Base-by-base conservation (phyloP, 2,888 invertebrate species). In the Tinea pellionella region DNA sequence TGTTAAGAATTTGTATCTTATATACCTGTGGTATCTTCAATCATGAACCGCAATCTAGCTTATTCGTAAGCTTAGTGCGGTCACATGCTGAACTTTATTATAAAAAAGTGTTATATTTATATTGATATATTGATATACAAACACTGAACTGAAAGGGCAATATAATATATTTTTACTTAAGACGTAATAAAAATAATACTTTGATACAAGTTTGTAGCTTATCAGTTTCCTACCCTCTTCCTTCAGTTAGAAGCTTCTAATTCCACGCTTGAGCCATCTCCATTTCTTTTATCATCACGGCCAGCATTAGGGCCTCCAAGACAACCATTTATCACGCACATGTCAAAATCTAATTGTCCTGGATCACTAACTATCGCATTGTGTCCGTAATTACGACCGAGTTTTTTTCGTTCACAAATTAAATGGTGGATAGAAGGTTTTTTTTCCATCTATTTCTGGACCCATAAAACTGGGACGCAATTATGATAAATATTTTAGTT, bases 271-370 rank as follows among this genome's bases (percentile, higher is more conserved):
- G 24, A 18, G 24, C 16, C 53, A 16, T 53, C 53, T 53, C 53
- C 24, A 53, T 53, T 53, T 24, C 53, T 53, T 53, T 53, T 24
- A 53, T 53, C 24, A 53, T 53, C 53, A 24, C 24, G 19, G n/a
- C 18, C 15, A 30, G 32, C 32, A 15, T 32, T 30, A 57, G 57
- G 72, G 69, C 72, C 72, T 73, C 72, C 75, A 70, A 77, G 74
- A 73, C 70, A 72, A 75, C 79, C 81, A 86, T 87, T 85, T 85
- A 87, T 87, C 86, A 87, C 73, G 66, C 74, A 71, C 74, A 83
- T 78, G 86, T 87, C 86, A 87, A 84, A 86, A 81, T 80, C 82
- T 87, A 87, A 87, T 87, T 86, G 87, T 86, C 85, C 83, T 77
- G 78, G 77, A 73, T 78, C 77, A 77, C 79, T 79, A 80, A 83